phyloP scores from a whole-genome alignment of 2,797 vertebrate genomes.

The Anableps anableps region DNA sequence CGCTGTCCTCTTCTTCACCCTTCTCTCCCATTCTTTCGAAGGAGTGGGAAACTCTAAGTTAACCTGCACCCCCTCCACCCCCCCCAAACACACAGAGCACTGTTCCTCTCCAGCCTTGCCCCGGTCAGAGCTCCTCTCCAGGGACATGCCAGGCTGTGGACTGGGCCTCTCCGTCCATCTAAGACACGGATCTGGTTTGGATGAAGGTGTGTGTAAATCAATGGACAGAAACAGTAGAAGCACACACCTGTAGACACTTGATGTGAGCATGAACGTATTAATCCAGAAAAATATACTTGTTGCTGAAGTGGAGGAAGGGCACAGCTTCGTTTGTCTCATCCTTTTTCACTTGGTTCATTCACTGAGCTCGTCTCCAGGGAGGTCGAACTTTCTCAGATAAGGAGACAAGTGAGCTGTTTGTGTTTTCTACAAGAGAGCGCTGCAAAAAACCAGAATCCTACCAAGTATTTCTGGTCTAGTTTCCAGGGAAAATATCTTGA shows the following conservation, averaged over 20 bases:
- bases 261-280: slow-evolving; percentile 1
- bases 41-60: slow-evolving; percentile 56
- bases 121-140: slow-evolving; percentile 68
- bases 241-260: slow-evolving; percentile 28
- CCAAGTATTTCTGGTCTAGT: too few species aligned
- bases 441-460: too few species aligned
- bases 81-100: slow-evolving; percentile 12
- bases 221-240: slow-evolving; percentile 30
- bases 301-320: slow-evolving; percentile 27
- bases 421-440: slow-evolving; percentile 31
- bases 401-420: slow-evolving; percentile 35
- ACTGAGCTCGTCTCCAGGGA: slow-evolving; percentile 34
- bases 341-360: slow-evolving; percentile 30
- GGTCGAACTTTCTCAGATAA: slow-evolving; percentile 63
- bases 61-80: slow-evolving; percentile 18
- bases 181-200: slow-evolving; percentile 58
- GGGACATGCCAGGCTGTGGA: slow-evolving; percentile 55
- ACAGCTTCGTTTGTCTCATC: slow-evolving; percentile 55
- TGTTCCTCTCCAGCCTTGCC: slow-evolving; percentile 46
- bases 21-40: slow-evolving; percentile 36
- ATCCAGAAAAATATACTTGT: neutral
- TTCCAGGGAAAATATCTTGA: too few species aligned
- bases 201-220: slow-evolving; percentile 57
- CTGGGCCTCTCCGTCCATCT: slow-evolving; percentile 63
- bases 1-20: slow-evolving; percentile 60